Evolutionary conservation across 2,888 invertebrate species (phyloP), one percentile per base, ranked within the genome.

Genomic region (Lasioglossum calceatum): DNA sequence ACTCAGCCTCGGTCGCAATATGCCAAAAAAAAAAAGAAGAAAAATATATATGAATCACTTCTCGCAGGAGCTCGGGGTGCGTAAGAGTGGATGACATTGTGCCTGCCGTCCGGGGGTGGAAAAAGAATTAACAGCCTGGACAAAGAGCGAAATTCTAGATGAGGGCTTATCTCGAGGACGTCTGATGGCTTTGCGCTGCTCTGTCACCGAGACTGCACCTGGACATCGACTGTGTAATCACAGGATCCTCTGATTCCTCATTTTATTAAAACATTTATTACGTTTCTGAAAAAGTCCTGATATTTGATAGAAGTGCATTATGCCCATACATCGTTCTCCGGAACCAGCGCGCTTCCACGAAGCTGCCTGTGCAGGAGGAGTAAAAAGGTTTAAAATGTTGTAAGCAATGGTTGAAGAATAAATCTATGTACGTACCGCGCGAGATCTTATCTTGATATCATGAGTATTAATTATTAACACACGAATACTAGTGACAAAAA

Each of bases 11-110:
- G 91, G 88, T 93, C 92, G 94, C 94, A 94, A 94, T 94, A 94
- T 94, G 91, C 93, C 91, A 91, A 93, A 94, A 94, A 93, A 94
- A 94, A 93, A 93, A 89, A 87, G 87, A 93, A 93, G 92, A 92
- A 87, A 91, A 89, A 92, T 47, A 74, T 91, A 91, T 90, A 93
- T 93, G 93, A 94, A 94, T 94, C 93, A 91, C 92, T 94, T 92
- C 92, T 92, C 87, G 86, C 89, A 89, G 91, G 85, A 91, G 85
- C 82, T 85, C 82, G 85, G 82, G 83, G 85, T 73, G 82, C 85
- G 90, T 85, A 87, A 83, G 88, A 89, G 88, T 88, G 87, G 85
- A 88, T 83, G 87, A 90, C 89, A 84, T 87, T 88, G 47, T 78
- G 80, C 75, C 77, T 74, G 76, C 72, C 44, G 50, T 64, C 77